Percentiles rank a stretch among this genome's conserved stretches.
These are phyloP conservation scores for Andrena cerasifolii DNA, from an alignment of 1,140 invertebrate genomes.

Conservation along the genomic window DNA sequence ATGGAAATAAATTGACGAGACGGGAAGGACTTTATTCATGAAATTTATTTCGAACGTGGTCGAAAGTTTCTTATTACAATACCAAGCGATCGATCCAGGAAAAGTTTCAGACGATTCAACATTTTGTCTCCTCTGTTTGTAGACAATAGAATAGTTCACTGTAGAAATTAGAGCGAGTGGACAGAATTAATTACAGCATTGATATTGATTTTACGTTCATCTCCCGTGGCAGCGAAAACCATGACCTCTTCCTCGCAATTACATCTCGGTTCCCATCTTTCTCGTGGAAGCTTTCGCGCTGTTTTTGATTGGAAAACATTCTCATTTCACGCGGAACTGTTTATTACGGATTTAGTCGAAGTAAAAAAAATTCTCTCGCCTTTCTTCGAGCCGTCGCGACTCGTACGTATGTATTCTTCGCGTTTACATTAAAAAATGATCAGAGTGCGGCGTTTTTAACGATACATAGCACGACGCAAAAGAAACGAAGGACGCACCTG, in stretches of 20 bases:
- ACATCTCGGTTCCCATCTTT: background rate
- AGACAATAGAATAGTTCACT: background rate
- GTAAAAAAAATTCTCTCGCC: conserved; percentile 18
- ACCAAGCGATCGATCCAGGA: conserved; percentile 22
- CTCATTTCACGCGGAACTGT: background rate
- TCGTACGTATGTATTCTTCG: background rate
- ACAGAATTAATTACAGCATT: background rate
- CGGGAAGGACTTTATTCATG: conserved; percentile 33
- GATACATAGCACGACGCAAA: conserved; percentile 41
- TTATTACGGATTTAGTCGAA: background rate
- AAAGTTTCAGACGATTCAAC: background rate
- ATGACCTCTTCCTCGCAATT: background rate
- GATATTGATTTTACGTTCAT: background rate
- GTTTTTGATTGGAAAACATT: conserved; percentile 3
- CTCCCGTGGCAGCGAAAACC: background rate
- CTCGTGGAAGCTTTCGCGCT: background rate
- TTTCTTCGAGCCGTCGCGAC: background rate
- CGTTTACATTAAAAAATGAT: conserved; percentile 37
- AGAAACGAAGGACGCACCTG: conserved; percentile 24
- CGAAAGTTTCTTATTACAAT: conserved; percentile 27
- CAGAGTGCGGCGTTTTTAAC: conserved; percentile 15
- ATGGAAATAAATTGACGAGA: background rate
- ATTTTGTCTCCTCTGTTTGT: background rate
- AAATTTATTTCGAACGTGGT: conserved; percentile 22
- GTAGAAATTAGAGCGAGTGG: background rate